A percentile compares a stretch with the other conserved stretches of the same genome.
phyloP scores from a whole-genome alignment of 2,113 vertebrate genomes.

The Odocoileus hemionus region DNA sequence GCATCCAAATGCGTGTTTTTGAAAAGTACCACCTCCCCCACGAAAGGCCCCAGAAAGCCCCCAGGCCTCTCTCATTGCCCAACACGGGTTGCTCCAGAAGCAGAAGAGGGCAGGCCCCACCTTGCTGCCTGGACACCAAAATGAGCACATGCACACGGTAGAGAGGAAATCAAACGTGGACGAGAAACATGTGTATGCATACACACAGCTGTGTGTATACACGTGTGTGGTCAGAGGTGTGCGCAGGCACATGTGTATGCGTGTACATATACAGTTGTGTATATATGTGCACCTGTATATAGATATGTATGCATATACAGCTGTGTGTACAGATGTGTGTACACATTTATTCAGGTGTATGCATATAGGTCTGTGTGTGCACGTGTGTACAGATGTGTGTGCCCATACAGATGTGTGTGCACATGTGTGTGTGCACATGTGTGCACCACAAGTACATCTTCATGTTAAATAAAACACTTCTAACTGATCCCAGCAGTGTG shows the following conservation, averaged over 20 bases:
- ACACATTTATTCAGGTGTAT: rapidly evolving
- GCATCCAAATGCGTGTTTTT: too few relatives aligned
- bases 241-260: background rate
- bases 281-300: background rate
- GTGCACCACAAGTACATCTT: background rate
- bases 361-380: background rate
- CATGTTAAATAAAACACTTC: background rate
- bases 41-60: background rate
- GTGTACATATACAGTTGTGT: background rate
- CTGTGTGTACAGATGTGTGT: background rate
- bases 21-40: background rate
- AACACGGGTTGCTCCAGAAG: too few relatives aligned
- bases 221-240: background rate
- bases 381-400: background rate
- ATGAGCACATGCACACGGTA: rapidly evolving
- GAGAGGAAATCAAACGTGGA: too few relatives aligned
- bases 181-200: rapidly evolving
- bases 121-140: background rate
- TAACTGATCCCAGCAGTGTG: background rate
- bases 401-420: background rate
- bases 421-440: background rate
- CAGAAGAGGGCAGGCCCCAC: background rate
- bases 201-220: background rate
- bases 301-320: background rate
- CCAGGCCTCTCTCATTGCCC: background rate